Conservation (phyloP, 1,140 invertebrate species). For the Bombus terrestris region DNA sequence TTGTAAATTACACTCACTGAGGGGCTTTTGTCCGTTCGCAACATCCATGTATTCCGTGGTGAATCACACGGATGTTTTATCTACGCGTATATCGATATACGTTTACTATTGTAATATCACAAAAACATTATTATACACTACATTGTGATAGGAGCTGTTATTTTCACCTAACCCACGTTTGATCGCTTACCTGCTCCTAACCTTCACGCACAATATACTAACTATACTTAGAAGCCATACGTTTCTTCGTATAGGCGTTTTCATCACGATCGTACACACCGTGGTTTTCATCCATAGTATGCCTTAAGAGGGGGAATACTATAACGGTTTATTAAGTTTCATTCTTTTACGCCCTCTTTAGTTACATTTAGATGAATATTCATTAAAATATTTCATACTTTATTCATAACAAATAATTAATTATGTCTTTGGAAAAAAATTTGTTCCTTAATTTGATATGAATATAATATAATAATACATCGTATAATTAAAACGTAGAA, state of each 20-base stretch:
- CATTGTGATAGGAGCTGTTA: constrained; percentile 46
- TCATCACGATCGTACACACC: not conserved
- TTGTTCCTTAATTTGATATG: not conserved
- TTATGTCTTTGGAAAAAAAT: not conserved
- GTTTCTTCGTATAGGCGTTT: constrained; percentile 47
- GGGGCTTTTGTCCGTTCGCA: constrained; percentile 76
- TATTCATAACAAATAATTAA: too few relatives aligned
- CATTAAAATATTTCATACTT: not conserved
- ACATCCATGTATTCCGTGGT: constrained; percentile 76
- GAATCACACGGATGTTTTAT: constrained; percentile 63
- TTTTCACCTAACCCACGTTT: constrained; percentile 48
- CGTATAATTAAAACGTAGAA: not conserved
- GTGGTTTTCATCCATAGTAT: constrained; percentile 1
- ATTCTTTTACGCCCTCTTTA: not conserved
- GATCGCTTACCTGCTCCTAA: constrained; percentile 41
- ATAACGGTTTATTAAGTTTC: not conserved
- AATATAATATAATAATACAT: not conserved
- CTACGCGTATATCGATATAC: constrained; percentile 34
- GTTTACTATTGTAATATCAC: constrained; percentile 32
- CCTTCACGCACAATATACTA: constrained; percentile 36
- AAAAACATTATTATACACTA: constrained; percentile 41
- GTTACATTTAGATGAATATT: not conserved
- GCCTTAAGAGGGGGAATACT: not conserved
- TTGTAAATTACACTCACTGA: constrained; percentile 70
- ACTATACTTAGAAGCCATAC: constrained; percentile 43